A percentile compares a stretch with the other conserved stretches of the same genome.
phyloP scores from a whole-genome alignment of 2,888 invertebrate genomes.

The Podabrus alpinus region DNA sequence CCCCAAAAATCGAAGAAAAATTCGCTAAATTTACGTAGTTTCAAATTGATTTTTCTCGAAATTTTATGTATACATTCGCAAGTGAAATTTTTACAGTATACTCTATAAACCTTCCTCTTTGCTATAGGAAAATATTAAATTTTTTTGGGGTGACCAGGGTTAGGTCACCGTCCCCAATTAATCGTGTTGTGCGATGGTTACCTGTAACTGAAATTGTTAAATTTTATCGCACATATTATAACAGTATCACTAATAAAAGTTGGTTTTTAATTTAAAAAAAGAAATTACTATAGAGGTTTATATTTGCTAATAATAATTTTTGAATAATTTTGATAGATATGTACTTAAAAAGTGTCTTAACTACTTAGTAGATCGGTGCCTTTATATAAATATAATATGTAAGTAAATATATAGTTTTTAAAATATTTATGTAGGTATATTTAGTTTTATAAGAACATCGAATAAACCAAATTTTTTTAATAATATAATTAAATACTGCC shows the following conservation, averaged over 20 bases:
- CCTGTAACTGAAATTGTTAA: too few relatives aligned
- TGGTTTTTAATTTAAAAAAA: neutral
- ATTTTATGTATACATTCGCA: too few relatives aligned
- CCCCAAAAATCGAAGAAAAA: too few relatives aligned
- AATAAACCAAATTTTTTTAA: neutral
- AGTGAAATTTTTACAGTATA: too few relatives aligned
- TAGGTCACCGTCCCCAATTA: too few relatives aligned
- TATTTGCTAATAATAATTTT: neutral
- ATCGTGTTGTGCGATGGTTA: too few relatives aligned
- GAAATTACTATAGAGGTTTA: neutral
- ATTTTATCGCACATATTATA: too few relatives aligned
- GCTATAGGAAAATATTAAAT: too few relatives aligned
- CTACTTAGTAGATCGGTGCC: neutral
- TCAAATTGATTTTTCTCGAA: too few relatives aligned
- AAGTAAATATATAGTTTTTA: neutral
- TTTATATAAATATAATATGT: neutral
- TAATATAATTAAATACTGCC: neutral
- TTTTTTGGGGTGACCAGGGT: too few relatives aligned
- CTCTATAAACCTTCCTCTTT: too few relatives aligned
- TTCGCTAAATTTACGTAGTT: too few relatives aligned
- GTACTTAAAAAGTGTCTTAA: neutral
- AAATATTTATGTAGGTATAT: neutral
- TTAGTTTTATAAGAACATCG: neutral
- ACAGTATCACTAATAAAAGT: neutral
- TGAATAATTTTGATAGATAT: neutral